phyloP scores from a whole-genome alignment of 2,888 invertebrate genomes.

The Andrena marginata region DNA sequence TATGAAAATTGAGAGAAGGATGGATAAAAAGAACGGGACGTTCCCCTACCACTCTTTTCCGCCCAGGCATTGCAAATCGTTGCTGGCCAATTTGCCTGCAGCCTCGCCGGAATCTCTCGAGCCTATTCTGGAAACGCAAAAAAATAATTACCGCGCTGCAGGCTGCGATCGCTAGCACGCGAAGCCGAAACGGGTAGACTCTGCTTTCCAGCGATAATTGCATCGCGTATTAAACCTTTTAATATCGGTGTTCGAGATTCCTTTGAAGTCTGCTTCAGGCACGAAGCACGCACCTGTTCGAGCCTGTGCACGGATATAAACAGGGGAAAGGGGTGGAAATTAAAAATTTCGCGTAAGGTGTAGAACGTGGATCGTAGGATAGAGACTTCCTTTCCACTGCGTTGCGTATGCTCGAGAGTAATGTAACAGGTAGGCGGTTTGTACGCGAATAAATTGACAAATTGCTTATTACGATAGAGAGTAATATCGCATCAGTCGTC shows the following conservation, averaged over 20 bases:
- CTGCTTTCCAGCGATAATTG: constrained; percentile 23
- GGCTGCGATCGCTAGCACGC: constrained; percentile 26
- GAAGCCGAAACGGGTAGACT: not conserved
- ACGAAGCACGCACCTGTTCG: not conserved
- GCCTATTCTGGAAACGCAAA: constrained; percentile 5
- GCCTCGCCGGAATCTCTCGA: not conserved
- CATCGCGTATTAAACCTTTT: constrained; percentile 39
- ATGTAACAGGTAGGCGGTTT: too few species aligned
- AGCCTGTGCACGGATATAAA: not conserved
- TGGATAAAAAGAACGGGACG: constrained; percentile 31
- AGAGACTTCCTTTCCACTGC: too few species aligned
- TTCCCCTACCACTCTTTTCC: not conserved
- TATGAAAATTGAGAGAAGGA: constrained; percentile 8
- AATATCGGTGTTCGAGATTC: constrained; percentile 18
- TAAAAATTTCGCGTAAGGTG: not conserved
- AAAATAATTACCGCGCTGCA: constrained; percentile 31
- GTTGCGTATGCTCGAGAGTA: too few species aligned
- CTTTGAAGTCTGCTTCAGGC: constrained; percentile 20
- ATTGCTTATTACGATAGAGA: too few species aligned
- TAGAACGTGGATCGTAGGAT: not conserved
- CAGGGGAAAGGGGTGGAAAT: not conserved
- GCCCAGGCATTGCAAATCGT: constrained; percentile 9
- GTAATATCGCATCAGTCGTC: too few species aligned
- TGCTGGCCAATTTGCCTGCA: constrained; percentile 1
- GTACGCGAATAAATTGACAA: too few species aligned